Evolutionary conservation across 2,888 invertebrate species (phyloP).

Genomic region (Amiota minor): DNA sequence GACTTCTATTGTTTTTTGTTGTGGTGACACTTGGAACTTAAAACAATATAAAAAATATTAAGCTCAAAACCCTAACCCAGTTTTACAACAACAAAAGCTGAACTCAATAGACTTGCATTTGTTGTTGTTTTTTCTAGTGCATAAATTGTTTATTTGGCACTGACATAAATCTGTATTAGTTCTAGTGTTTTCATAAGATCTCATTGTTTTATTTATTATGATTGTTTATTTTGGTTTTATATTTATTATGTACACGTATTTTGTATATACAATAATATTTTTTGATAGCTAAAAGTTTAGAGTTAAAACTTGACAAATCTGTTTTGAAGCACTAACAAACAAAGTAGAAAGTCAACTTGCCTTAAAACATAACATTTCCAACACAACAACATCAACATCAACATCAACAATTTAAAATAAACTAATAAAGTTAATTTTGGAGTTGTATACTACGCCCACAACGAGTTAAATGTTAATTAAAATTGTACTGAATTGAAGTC

Average conservation of each 20-base stretch:
- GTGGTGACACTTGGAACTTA: too few relatives aligned
- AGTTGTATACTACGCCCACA: conserved; percentile 2
- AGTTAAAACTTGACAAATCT: neutral
- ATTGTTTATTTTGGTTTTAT: conserved; percentile 6
- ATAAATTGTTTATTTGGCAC: too few relatives aligned
- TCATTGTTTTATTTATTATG: neutral
- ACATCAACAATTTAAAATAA: neutral
- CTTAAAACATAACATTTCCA: neutral
- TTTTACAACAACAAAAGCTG: conserved; percentile 14
- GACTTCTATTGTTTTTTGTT: too few relatives aligned
- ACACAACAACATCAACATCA: neutral
- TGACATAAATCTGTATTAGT: too few relatives aligned
- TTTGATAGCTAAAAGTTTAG: neutral
- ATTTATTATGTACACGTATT: neutral
- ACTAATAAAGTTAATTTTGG: neutral
- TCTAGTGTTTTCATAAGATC: neutral
- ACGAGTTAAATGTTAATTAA: neutral
- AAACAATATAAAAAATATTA: conserved; percentile 8
- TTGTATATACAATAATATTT: too few relatives aligned
- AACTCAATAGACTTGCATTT: neutral
- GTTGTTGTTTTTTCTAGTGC: conserved; percentile 1
- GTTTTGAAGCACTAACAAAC: neutral
- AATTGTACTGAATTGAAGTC: neutral
- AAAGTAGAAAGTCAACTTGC: neutral
- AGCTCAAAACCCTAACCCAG: conserved; percentile 27